These are phyloP conservation scores for Percina caprodes DNA, from an alignment of 2,113 vertebrate species.

Conservation along the genomic window DNA sequence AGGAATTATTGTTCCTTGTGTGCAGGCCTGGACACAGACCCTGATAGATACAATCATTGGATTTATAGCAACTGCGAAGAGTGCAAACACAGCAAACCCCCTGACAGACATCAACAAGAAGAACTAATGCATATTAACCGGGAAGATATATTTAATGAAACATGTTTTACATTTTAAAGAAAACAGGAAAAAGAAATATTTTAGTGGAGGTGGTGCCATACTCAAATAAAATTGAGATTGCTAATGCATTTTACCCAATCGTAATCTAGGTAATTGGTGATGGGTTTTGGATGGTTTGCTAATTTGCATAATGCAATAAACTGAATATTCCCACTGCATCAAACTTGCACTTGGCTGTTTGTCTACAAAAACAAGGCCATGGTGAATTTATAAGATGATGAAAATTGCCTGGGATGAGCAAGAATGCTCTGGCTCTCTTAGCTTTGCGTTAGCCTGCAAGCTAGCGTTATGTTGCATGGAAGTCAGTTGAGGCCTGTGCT, in stretches of 20 bases:
- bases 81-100: conserved; percentile 75
- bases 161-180: not conserved
- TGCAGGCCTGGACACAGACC: conserved; percentile 72
- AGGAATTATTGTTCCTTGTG: conserved; percentile 79
- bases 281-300: conserved; percentile 22
- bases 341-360: conserved; percentile 2
- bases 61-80: conserved; percentile 66
- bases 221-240: conserved; percentile 22
- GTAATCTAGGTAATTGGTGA: conserved; percentile 55
- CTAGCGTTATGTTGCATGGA: conserved; percentile 68
- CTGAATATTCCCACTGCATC: not conserved
- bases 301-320: conserved; percentile 65
- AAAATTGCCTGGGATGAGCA: conserved; percentile 17
- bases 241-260: conserved; percentile 43
- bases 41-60: conserved; percentile 65
- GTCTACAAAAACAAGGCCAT: not conserved
- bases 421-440: conserved; percentile 51
- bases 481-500: conserved; percentile 66
- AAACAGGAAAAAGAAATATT: not conserved
- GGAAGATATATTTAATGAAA: conserved; percentile 25
- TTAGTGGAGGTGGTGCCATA: conserved; percentile 1
- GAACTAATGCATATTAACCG: conserved; percentile 51
- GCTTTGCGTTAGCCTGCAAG: conserved; percentile 69
- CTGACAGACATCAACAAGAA: conserved; percentile 73
- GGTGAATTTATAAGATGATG: conserved; percentile 17